Base-by-base conservation (phyloP, 2,113 vertebrate genomes). In the Mesocricetus auratus region DNA sequence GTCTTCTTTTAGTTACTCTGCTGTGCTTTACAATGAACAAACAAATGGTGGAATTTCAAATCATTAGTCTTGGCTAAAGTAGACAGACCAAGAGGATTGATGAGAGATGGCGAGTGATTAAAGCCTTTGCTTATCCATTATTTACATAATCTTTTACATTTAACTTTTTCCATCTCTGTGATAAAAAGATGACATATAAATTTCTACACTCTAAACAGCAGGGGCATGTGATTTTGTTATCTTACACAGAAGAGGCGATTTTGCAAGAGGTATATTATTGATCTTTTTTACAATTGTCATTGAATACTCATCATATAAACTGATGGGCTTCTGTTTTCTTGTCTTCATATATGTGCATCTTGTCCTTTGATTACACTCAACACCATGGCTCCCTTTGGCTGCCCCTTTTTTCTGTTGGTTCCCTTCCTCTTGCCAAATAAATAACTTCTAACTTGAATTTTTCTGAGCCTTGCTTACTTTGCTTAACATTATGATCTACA, bases 301-400 rank as follows among this genome's bases (percentile, higher is more conserved):
- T 42, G 9, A 3, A 42, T 74, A 31, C 33, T 74, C 26, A 42
- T 58, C 53, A 39, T 33, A 74, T 58, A 56, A 74, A 74, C 42
- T 42, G 15, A 58, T 73, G 22, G n/a, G 8, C 15, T 85, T 39
- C n/a, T 26, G 31, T 64, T 45, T 39, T 5, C 22, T 64, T 15
- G 29, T n/a, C 12, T n/a, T 71, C 11, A n/a, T 7, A 15, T 0
- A 53, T 5, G 9, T 8, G 17, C 2, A 22, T 5, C n/a, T 17
- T 33, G 0, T 64, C 8, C 39, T 45, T 69, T 87, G 19, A 36
- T 87, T 13, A 69, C 24, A 15, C 3, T 22, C 12, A 83, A n/a
- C 29, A 45, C 17, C 16, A 45, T 4, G 33, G 47, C 26, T 47
- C 31, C 60, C 12, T 69, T 36, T n/a, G 6, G 33, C 19, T 47